Percentiles rank a stretch among this genome's conserved stretches.
Conservation (phyloP, 2,113 vertebrate species). For the Vireo altiloquus region DNA sequence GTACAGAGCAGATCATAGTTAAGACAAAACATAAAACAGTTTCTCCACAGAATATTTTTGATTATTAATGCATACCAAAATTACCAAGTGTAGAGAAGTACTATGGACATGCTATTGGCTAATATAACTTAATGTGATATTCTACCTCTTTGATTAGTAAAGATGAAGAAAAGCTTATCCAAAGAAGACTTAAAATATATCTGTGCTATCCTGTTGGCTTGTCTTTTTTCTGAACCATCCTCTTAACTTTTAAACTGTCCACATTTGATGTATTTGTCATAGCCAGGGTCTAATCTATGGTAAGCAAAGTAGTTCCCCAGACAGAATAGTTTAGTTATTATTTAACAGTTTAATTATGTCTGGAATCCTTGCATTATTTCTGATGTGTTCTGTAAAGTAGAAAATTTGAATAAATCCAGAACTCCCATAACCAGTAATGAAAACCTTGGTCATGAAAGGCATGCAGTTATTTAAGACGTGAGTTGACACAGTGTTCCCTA, state of each 20-base stretch:
- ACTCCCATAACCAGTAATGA: background rate
- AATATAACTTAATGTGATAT: background rate
- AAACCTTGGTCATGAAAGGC: background rate
- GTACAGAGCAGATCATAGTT: background rate
- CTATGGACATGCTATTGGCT: background rate
- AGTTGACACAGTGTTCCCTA: background rate
- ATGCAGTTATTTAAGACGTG: background rate
- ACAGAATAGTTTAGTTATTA: background rate
- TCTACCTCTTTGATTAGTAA: background rate
- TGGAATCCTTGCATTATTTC: background rate
- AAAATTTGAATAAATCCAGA: background rate
- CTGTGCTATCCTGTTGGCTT: background rate
- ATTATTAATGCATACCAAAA: background rate
- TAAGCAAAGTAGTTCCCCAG: background rate
- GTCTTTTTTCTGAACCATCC: background rate
- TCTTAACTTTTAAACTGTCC: background rate
- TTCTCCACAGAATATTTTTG: background rate
- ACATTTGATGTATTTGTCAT: background rate
- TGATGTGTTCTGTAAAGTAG: background rate
- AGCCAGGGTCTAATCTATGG: background rate
- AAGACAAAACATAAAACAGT: background rate
- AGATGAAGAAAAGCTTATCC: background rate
- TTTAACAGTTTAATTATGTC: background rate
- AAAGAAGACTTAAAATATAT: background rate
- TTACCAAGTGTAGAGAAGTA: background rate